These are phyloP conservation scores for Periophthalmus magnuspinnatus DNA, from an alignment of 2,797 vertebrate species.

Conservation along the genomic window DNA sequence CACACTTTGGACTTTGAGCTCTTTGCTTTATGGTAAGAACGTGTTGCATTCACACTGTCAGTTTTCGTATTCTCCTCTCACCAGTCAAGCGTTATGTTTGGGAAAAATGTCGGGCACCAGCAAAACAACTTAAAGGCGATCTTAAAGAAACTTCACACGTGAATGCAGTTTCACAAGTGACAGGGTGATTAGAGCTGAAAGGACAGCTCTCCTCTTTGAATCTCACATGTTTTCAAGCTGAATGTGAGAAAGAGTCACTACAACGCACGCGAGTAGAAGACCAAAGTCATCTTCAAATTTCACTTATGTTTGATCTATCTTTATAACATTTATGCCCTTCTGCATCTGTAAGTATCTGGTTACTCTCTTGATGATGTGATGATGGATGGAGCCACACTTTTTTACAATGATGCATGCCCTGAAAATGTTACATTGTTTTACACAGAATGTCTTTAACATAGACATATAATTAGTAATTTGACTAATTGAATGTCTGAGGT, in stretches of 20 bases:
- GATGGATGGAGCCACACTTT: too few relatives aligned
- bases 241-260: slow-evolving; percentile 4
- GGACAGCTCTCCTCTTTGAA: slow-evolving; percentile 36
- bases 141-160: slow-evolving; percentile 51
- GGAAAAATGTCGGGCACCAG: slow-evolving; percentile 35
- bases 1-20: slow-evolving; percentile 45
- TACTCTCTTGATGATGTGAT: not conserved
- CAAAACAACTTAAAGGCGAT: slow-evolving; percentile 45
- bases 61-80: slow-evolving; percentile 60
- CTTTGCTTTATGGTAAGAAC: slow-evolving; percentile 31
- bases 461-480: too few relatives aligned
- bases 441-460: not conserved
- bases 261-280: not conserved
- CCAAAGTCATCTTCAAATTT: not conserved
- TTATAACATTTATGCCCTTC: not conserved
- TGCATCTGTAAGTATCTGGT: not conserved
- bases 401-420: not conserved
- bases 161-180: slow-evolving; percentile 41
- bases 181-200: slow-evolving; percentile 53
- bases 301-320: not conserved
- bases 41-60: slow-evolving; percentile 68
- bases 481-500: too few relatives aligned
- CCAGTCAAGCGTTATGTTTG: slow-evolving; percentile 70
- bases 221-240: slow-evolving; percentile 42
- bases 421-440: not conserved